Conservation (phyloP, 2,113 vertebrate genomes). For the Archocentrus centrarchus region DNA sequence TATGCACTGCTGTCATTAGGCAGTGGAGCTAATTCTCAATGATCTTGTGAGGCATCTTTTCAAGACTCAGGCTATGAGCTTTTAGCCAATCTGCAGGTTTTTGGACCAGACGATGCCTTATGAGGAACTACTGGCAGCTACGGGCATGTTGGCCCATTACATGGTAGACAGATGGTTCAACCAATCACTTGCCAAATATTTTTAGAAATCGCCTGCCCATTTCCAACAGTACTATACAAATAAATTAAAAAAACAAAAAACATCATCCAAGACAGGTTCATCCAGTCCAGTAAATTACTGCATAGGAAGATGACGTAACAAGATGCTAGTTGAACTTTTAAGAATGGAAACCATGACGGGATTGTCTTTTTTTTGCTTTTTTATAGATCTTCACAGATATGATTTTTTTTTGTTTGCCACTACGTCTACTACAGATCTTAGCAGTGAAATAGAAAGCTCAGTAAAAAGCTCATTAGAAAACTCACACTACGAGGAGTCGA, state of each 20-base stretch:
- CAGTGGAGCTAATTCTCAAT: neutral
- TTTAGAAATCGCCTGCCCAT: neutral
- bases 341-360: neutral
- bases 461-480: no score
- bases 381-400: neutral
- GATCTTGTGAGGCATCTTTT: neutral
- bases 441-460: no score
- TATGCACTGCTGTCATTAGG: neutral
- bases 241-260: neutral
- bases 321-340: neutral
- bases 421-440: neutral
- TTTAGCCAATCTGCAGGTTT: neutral
- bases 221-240: neutral
- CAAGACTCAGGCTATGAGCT: neutral
- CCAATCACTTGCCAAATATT: neutral
- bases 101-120: neutral
- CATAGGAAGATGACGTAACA: no score
- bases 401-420: neutral
- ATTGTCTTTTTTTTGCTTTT: neutral
- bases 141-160: neutral
- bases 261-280: neutral
- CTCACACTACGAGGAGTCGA: no score
- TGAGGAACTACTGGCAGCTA: neutral
- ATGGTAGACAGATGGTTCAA: neutral
- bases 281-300: no score